phyloP scores from a whole-genome alignment of 1,140 invertebrate species.

The Brachionus manjavacas region DNA sequence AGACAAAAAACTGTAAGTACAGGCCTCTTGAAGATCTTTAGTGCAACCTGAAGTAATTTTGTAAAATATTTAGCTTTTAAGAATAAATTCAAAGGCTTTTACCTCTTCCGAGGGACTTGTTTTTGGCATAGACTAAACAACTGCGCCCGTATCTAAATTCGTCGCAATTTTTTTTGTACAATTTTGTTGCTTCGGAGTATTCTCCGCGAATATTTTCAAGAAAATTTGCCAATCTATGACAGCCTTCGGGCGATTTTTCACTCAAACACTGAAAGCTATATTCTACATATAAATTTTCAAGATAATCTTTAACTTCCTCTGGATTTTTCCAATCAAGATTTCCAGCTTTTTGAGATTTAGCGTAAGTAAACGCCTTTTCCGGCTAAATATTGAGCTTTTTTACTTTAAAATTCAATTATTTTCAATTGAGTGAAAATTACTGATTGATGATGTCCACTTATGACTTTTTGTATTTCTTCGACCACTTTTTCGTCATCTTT shows the following conservation, averaged over 20 bases:
- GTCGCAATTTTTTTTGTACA: constrained; percentile 42
- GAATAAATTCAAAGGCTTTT: not conserved
- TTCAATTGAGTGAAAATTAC: not conserved
- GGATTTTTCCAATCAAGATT: constrained; percentile 30
- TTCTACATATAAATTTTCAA: constrained; percentile 37
- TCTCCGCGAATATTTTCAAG: constrained; percentile 8
- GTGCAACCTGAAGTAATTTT: not conserved
- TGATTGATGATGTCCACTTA: not conserved
- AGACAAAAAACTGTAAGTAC: constrained; percentile 22
- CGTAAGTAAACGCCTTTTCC: not conserved
- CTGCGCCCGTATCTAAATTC: constrained; percentile 26
- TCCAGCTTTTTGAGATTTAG: constrained; percentile 4
- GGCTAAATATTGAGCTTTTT: not conserved
- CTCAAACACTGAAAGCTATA: constrained; percentile 39
- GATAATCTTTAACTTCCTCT: constrained; percentile 42
- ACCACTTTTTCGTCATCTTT: not conserved
- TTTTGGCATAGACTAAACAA: constrained; percentile 23
- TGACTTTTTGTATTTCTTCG: not conserved
- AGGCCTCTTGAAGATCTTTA: not conserved
- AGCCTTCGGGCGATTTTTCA: constrained; percentile 37
- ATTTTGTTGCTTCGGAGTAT: constrained; percentile 21
- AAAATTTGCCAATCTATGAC: constrained; percentile 42
- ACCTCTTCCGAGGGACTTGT: constrained; percentile 28
- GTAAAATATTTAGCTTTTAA: not conserved
- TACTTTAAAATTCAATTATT: not conserved